Evolutionary conservation across 2,113 vertebrate genomes (phyloP).

Genomic region (Ciconia stormi): DNA sequence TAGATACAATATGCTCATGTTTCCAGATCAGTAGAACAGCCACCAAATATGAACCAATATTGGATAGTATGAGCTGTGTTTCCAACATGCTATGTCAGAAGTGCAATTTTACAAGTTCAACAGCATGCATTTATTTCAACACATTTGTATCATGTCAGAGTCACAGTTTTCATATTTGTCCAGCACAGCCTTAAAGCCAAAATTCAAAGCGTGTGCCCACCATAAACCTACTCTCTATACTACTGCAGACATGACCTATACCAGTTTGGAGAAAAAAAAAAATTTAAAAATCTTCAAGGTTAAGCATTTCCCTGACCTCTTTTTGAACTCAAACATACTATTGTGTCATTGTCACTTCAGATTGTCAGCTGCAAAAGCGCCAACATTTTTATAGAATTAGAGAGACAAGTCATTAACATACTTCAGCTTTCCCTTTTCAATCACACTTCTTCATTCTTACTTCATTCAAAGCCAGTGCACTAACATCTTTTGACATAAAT

Average conservation of each 20-base stretch:
- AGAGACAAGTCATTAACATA: neutral
- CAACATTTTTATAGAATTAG: neutral
- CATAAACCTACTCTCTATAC: neutral
- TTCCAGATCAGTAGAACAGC: neutral
- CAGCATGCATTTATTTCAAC: neutral
- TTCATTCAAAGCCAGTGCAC: neutral
- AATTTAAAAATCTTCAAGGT: neutral
- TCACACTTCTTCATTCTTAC: neutral
- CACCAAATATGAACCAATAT: fast-evolving
- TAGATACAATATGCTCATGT: neutral
- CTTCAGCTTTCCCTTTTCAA: neutral
- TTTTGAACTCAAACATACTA: neutral
- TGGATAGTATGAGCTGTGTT: fast-evolving
- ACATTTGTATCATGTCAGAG: fast-evolving
- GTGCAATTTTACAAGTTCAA: neutral
- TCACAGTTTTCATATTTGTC: neutral
- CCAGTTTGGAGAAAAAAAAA: neutral
- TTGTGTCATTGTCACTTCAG: neutral
- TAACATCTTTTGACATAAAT: neutral
- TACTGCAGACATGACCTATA: neutral
- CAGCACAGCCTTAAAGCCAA: neutral
- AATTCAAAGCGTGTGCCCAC: neutral
- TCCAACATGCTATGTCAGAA: fast-evolving
- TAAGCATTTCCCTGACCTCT: neutral
- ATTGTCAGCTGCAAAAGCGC: neutral